These are phyloP conservation scores for Rhadinocentrus ornatus DNA, from an alignment of 2,797 vertebrate species.

Conservation along the genomic window DNA sequence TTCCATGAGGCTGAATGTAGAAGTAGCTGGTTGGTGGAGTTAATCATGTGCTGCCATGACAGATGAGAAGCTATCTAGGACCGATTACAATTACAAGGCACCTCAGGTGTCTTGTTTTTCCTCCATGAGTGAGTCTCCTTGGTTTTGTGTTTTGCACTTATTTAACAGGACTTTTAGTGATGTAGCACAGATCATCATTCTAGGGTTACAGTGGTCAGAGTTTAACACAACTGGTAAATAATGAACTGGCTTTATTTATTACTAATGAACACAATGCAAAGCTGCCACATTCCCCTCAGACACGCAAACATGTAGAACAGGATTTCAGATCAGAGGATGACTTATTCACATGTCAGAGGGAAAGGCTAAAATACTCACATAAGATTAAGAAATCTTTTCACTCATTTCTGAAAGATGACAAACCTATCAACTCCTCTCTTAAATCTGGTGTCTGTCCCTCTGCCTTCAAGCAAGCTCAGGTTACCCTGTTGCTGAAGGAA, in stretches of 20 bases:
- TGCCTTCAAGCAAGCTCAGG: no score
- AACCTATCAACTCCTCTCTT: no score
- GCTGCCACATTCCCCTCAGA: neutral
- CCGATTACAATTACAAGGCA: conserved; percentile 17
- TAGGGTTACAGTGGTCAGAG: conserved; percentile 36
- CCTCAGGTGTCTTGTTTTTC: conserved; percentile 40
- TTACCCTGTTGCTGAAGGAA: no score
- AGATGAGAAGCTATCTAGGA: conserved; percentile 24
- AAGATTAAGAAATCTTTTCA: no score
- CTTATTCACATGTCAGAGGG: neutral
- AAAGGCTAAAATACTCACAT: neutral
- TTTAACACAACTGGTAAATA: conserved; percentile 59
- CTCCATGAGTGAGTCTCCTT: conserved; percentile 2
- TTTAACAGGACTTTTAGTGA: conserved; percentile 14
- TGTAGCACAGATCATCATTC: conserved; percentile 23
- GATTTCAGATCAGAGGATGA: neutral
- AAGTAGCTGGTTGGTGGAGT: conserved; percentile 4
- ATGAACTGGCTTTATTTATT: conserved; percentile 63
- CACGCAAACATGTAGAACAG: neutral
- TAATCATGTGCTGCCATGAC: conserved; percentile 14
- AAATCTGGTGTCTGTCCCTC: no score
- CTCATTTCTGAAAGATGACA: neutral
- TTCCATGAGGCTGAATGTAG: conserved; percentile 4
- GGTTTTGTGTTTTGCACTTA: conserved; percentile 7
- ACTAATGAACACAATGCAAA: conserved; percentile 41